Base-by-base conservation (phyloP, 1,140 invertebrate species). In the Camponotus pennsylvanicus region DNA sequence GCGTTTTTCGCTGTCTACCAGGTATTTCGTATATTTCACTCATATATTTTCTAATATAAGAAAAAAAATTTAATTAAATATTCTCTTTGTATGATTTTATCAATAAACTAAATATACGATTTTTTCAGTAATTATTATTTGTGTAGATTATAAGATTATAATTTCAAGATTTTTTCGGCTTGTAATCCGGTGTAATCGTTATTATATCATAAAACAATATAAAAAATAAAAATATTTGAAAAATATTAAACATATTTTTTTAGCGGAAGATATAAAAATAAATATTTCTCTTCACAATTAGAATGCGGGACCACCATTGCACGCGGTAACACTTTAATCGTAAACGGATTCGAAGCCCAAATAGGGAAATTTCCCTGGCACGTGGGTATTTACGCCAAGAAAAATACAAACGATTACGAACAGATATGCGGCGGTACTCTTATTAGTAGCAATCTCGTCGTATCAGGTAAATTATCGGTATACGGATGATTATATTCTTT, bases 321-420 rank as follows among this genome's bases (percentile, higher is more conserved):
- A 7, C 88, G 91, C 13, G 95, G 94, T 4, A 85, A 90, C 37
- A 89, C 92, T 5, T 90, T 95, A 8, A 85, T 94, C 3, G 90
- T 94, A 2, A 92, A 93, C 15, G 95, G 95, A 0, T 59, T 85
- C 21, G 79, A 86, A 0, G 95, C 94, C 0, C 92, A 95, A 70
- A 76, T 92, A 0, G 95, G 94, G 0, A 91, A 95, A 78, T 94
- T 96, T 63, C 96, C 96, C 0, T 96, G 96, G 96, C 95, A 96
- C 61, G 94, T 95, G 11, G 96, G 95, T 0, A 93, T 97, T 63
- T 97, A 96, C 91, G 83, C 55, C n/a, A 95, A 93, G 71, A 88
- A 66, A 9, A 40, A 75, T 21, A 59, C 40, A 59, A 77, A 3
- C 11, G 82, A 88, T 3, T 93, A 91, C 82, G 86, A 88, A 70